These are phyloP conservation scores for Sorex fumeus DNA, from an alignment of 2,113 vertebrate species.

Conservation along the genomic window DNA sequence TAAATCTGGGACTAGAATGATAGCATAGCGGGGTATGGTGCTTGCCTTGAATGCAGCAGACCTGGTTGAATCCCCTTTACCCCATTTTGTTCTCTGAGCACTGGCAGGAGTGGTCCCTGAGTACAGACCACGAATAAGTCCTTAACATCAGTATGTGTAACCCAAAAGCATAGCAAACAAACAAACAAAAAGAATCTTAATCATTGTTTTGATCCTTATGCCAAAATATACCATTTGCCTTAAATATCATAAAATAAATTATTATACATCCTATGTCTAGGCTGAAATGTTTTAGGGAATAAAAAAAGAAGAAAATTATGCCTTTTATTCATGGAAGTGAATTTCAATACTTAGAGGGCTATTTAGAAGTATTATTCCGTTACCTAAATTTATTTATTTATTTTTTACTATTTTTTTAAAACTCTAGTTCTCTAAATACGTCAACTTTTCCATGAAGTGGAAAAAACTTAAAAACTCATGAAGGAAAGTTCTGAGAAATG, in stretches of 20 bases:
- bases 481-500: not conserved
- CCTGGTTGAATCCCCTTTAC: too few species aligned
- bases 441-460: not conserved
- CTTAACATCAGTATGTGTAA: not conserved
- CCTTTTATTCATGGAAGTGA: not conserved
- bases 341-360: not conserved
- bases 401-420: too few species aligned
- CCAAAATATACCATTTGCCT: not conserved
- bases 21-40: too few species aligned
- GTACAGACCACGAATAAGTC: too few species aligned
- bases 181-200: not conserved
- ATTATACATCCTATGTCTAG: not conserved
- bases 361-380: not conserved
- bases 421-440: not conserved
- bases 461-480: not conserved
- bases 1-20: too few species aligned
- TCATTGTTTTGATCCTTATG: not conserved
- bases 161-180: not conserved
- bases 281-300: constrained; percentile 12
- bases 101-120: too few species aligned
- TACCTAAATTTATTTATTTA: not conserved
- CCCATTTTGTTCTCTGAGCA: too few species aligned
- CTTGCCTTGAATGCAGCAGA: too few species aligned
- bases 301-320: not conserved
- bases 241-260: constrained; percentile 12